Evolutionary conservation across 1,140 invertebrate species (phyloP).

Genomic region (Lysiphlebus fabarum): DNA sequence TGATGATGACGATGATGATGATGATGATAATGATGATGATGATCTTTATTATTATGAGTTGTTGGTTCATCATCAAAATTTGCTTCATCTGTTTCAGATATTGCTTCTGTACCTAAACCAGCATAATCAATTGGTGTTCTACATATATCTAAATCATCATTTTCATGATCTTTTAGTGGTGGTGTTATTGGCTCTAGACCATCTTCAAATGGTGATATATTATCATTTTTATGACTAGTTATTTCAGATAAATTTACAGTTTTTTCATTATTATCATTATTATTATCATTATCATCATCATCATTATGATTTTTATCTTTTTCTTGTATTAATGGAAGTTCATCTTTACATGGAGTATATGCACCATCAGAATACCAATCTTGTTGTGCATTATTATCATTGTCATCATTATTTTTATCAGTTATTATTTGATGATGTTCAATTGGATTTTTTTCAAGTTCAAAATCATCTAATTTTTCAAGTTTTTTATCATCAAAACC

Average conservation of each 20-base stretch:
- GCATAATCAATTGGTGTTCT: slow-evolving; percentile 49
- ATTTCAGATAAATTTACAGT: too few species aligned
- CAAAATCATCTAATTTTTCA: slow-evolving; percentile 8
- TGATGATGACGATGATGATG: too few species aligned
- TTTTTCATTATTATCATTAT: slow-evolving; percentile 12
- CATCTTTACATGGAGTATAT: slow-evolving; percentile 51
- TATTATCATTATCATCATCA: too few species aligned
- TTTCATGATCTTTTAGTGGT: slow-evolving; percentile 40
- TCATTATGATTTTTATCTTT: slow-evolving; percentile 8
- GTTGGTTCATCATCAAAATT: slow-evolving; percentile 46
- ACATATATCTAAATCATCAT: slow-evolving; percentile 45
- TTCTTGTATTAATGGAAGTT: slow-evolving; percentile 40
- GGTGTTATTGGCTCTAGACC: slow-evolving; percentile 49
- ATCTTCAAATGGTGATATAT: slow-evolving; percentile 30
- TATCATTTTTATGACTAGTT: not conserved
- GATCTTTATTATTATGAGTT: slow-evolving; percentile 27
- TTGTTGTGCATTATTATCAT: slow-evolving; percentile 2
- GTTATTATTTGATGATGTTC: not conserved
- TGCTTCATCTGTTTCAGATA: slow-evolving; percentile 48
- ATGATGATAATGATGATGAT: too few species aligned
- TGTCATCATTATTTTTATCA: slow-evolving; percentile 6
- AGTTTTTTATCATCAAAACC: not conserved
- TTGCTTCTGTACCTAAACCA: slow-evolving; percentile 49
- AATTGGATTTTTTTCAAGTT: slow-evolving; percentile 4
- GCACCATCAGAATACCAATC: slow-evolving; percentile 51